A percentile compares a stretch with the other conserved stretches of the same genome.
phyloP scores from a whole-genome alignment of 1,140 invertebrate species.

The Ips nitidus region DNA sequence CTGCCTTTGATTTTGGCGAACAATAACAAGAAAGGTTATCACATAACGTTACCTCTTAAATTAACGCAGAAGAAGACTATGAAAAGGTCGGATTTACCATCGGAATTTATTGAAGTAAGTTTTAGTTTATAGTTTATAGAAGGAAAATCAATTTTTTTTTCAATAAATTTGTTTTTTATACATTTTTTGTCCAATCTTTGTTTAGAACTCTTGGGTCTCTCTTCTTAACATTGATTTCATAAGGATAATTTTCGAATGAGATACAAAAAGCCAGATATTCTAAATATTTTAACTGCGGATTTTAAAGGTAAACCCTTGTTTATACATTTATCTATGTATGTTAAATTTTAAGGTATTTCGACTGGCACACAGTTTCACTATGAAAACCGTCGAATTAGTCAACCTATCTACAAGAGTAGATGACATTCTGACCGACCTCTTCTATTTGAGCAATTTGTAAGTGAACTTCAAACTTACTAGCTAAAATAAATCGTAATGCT shows the following conservation, averaged over 20 bases:
- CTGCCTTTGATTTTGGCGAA: conserved; percentile 68
- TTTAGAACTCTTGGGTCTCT: too few relatives aligned
- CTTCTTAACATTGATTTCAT: neutral
- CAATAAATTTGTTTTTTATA: too few relatives aligned
- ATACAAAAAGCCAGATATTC: too few relatives aligned
- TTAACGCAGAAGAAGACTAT: conserved; percentile 54
- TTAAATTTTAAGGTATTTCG: conserved; percentile 40
- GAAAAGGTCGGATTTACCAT: conserved; percentile 61
- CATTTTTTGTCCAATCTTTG: too few relatives aligned
- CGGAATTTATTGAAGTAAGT: conserved; percentile 68
- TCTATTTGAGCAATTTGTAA: conserved; percentile 79
- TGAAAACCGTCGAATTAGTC: conserved; percentile 78
- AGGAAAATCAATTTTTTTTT: too few relatives aligned
- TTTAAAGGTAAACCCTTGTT: neutral
- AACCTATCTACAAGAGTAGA: conserved; percentile 68
- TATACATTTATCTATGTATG: neutral
- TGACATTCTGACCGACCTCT: conserved; percentile 75
- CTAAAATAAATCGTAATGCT: neutral
- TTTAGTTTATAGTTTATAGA: neutral
- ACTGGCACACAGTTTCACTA: conserved; percentile 54
- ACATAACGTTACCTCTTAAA: conserved; percentile 65
- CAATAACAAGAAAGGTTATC: conserved; percentile 71
- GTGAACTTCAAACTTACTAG: conserved; percentile 38
- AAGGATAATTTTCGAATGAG: neutral
- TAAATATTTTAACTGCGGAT: too few relatives aligned